Conservation (phyloP, 2,888 invertebrate species). For the Pogonocherus hispidulus region DNA sequence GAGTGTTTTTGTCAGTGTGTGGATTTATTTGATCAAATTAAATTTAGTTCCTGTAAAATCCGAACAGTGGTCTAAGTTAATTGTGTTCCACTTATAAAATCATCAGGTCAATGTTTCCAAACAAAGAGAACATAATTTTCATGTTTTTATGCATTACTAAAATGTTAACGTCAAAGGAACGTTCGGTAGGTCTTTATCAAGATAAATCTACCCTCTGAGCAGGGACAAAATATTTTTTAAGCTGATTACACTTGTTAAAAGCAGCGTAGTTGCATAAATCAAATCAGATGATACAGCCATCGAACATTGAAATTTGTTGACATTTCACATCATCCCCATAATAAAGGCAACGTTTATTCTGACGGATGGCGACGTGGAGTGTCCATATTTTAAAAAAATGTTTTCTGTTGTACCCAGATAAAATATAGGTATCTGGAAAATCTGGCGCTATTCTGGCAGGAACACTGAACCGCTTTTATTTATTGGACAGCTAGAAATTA, state of each 20-base stretch:
- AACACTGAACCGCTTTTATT: not conserved
- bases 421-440: not conserved
- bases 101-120: too few species aligned
- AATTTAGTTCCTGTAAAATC: too few species aligned
- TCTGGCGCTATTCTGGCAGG: not conserved
- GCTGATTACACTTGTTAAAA: not conserved
- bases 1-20: too few species aligned
- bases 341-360: not conserved
- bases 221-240: not conserved
- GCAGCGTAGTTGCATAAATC: not conserved
- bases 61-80: too few species aligned
- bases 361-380: not conserved
- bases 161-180: too few species aligned
- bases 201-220: not conserved
- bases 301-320: slow-evolving; percentile 9
- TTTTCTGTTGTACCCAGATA: not conserved
- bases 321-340: slow-evolving; percentile 6
- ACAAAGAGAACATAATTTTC: too few species aligned
- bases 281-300: not conserved
- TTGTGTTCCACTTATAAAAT: too few species aligned
- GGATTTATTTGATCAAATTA: too few species aligned
- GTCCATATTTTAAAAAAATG: slow-evolving; percentile 9
- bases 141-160: too few species aligned
- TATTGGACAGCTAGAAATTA: not conserved
- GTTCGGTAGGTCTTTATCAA: not conserved